Percentiles rank a stretch among this genome's conserved stretches.
phyloP scores from a whole-genome alignment of 2,797 vertebrate species.

The Lepidocolaptes lacrymiger region DNA sequence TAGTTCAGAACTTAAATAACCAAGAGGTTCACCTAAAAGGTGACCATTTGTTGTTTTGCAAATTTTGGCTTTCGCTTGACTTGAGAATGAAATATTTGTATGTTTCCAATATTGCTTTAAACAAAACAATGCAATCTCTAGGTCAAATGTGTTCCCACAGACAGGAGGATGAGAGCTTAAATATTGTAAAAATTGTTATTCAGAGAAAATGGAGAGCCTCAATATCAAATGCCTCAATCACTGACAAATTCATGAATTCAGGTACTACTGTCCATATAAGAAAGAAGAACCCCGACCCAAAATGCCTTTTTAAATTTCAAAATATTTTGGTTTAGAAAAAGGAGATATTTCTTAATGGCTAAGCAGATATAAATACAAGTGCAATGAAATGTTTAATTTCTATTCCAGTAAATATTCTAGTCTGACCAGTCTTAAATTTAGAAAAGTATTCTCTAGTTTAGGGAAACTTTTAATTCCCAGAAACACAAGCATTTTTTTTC shows the following conservation, averaged over 20 bases:
- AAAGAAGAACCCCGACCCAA: neutral
- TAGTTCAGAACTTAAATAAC: neutral
- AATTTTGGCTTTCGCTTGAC: neutral
- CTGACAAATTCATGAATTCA: neutral
- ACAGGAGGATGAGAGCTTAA: neutral
- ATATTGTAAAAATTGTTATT: neutral
- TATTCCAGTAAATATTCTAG: neutral
- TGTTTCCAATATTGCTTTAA: neutral
- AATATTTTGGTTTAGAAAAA: neutral
- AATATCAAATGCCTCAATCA: neutral
- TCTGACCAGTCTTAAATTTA: neutral
- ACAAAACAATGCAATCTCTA: neutral
- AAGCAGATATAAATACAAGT: neutral
- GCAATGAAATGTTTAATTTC: neutral
- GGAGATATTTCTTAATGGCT: neutral
- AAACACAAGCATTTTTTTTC: neutral
- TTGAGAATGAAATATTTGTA: neutral
- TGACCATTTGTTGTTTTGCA: neutral
- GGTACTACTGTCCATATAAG: neutral
- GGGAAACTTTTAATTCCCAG: neutral
- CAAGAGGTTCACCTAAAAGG: neutral
- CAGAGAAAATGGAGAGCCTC: neutral
- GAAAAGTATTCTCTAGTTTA: neutral
- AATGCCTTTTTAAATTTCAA: neutral
- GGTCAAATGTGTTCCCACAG: neutral